These are phyloP conservation scores for Sarcophilus harrisii DNA, from an alignment of 2,797 vertebrate species.

Conservation along the genomic window DNA sequence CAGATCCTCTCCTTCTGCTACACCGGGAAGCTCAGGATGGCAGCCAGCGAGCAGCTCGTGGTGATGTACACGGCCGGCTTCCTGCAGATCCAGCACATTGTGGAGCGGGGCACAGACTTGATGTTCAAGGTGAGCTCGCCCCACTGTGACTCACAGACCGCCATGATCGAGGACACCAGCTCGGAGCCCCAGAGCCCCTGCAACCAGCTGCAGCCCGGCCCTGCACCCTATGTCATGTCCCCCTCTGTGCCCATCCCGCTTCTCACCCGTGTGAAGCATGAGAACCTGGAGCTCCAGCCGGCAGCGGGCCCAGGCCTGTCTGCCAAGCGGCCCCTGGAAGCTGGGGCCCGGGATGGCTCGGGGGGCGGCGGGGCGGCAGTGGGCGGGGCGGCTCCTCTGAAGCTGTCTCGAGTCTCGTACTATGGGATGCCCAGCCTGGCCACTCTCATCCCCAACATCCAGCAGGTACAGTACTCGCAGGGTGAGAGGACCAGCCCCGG, in stretches of 20 bases:
- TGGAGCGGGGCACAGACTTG: slow-evolving; percentile 97
- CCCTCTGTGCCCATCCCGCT: slow-evolving; percentile 91
- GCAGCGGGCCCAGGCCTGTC: slow-evolving; percentile 79
- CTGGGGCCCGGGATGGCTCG: slow-evolving; percentile 74
- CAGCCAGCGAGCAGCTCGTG: slow-evolving; percentile 98
- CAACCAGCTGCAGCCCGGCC: slow-evolving; percentile 86
- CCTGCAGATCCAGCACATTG: slow-evolving; percentile 99
- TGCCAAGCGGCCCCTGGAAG: slow-evolving; percentile 86
- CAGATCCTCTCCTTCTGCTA: slow-evolving; percentile 99
- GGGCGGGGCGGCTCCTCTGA: slow-evolving; percentile 75
- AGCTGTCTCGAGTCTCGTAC: slow-evolving; percentile 87
- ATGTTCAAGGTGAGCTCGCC: slow-evolving; percentile 99
- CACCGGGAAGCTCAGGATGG: slow-evolving; percentile 98
- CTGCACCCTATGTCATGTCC: slow-evolving; percentile 89
- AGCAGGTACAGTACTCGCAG: slow-evolving; percentile 88
- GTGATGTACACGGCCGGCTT: slow-evolving; percentile 99
- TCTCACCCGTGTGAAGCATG: slow-evolving; percentile 93
- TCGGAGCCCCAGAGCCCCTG: slow-evolving; percentile 97
- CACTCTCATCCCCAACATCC: slow-evolving; percentile 89
- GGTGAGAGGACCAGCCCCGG: slow-evolving; percentile 95
- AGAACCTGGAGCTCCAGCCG: slow-evolving; percentile 89
- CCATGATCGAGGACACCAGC: slow-evolving; percentile 93
- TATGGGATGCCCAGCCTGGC: slow-evolving; percentile 86
- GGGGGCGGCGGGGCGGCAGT: background rate
- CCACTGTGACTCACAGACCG: slow-evolving; percentile 99